Percentiles rank a stretch among this genome's conserved stretches.
Evolutionary conservation across 2,888 invertebrate genomes (phyloP).

Genomic region (Scotopteryx bipunctaria): DNA sequence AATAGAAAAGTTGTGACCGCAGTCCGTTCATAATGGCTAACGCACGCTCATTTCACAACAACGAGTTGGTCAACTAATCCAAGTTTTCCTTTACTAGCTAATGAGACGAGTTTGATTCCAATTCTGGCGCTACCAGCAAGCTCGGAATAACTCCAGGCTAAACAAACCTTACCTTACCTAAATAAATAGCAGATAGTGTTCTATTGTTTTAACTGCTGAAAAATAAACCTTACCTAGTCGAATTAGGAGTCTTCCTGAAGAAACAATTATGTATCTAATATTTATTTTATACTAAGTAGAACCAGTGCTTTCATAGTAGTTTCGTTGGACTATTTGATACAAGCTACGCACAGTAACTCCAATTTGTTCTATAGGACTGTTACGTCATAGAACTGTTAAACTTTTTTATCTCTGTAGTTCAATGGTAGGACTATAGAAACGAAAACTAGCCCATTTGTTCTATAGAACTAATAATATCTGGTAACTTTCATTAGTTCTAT

Average conservation of each 20-base stretch:
- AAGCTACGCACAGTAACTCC: no score
- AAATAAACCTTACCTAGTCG: background rate
- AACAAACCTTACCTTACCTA: constrained; percentile 10
- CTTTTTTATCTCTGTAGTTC: no score
- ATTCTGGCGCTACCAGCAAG: constrained; percentile 59
- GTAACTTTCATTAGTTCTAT: no score
- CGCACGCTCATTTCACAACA: constrained; percentile 57
- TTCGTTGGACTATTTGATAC: no score
- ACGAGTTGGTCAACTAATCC: constrained; percentile 80
- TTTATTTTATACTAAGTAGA: background rate
- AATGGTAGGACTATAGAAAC: no score
- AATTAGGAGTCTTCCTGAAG: background rate
- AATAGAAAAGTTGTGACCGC: constrained; percentile 22
- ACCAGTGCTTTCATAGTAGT: no score
- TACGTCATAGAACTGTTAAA: no score
- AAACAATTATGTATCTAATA: no score
- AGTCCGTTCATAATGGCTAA: constrained; percentile 40
- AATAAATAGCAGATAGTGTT: background rate
- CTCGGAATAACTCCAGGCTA: constrained; percentile 31
- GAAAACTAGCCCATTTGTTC: no score
- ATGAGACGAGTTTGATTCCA: constrained; percentile 81
- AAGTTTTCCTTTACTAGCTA: constrained; percentile 80
- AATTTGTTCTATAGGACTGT: no score
- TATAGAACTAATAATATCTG: no score
- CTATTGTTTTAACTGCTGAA: constrained; percentile 6